A percentile compares a stretch with the other conserved stretches of the same genome.
phyloP scores from a whole-genome alignment of 2,797 vertebrate genomes.

The Leuciscus waleckii region DNA sequence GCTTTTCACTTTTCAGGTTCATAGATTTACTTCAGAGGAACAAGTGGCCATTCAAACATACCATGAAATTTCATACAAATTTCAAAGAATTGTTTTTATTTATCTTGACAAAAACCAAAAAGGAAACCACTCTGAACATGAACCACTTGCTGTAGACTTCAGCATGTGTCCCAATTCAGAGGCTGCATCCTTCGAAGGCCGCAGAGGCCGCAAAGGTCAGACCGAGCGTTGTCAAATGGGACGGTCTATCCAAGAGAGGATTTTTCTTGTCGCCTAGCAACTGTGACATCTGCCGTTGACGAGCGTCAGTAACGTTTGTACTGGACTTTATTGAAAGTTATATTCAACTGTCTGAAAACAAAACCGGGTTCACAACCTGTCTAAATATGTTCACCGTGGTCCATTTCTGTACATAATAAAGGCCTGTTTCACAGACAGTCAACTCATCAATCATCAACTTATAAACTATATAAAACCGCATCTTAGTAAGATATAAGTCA shows the following conservation, averaged over 20 bases:
- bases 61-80: background rate
- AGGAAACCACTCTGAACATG: background rate
- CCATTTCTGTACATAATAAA: background rate
- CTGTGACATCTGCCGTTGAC: background rate
- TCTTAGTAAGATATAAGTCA: background rate
- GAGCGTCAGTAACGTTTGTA: background rate
- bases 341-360: background rate
- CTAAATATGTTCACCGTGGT: background rate
- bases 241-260: background rate
- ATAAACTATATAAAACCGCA: background rate
- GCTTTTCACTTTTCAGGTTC: background rate
- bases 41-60: background rate
- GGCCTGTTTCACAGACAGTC: no score
- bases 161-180: background rate
- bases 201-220: background rate
- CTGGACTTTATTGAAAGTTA: background rate
- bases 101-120: background rate
- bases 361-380: background rate
- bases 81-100: background rate
- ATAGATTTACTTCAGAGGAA: background rate
- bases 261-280: no score
- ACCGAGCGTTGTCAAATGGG: background rate
- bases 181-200: background rate
- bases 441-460: no score
- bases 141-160: background rate